Conservation (phyloP, 2,888 invertebrate genomes). For the Onthophagus sagittarius region DNA sequence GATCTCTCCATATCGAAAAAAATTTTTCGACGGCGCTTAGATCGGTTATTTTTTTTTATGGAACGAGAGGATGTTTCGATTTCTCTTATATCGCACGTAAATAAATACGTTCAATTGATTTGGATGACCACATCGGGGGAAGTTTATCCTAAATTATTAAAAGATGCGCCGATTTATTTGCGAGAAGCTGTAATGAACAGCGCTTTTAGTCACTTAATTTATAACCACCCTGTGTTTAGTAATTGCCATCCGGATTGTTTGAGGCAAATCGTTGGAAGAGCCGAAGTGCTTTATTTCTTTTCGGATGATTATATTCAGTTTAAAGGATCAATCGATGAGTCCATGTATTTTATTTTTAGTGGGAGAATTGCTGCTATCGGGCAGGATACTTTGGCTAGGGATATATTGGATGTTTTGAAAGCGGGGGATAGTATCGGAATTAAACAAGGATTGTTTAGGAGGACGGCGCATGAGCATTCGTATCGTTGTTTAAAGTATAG, state of each 20-base stretch:
- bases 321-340: slow-evolving; percentile 18
- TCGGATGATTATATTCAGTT: slow-evolving; percentile 21
- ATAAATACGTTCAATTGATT: slow-evolving; percentile 13
- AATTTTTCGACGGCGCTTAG: not conserved
- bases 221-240: slow-evolving; percentile 16
- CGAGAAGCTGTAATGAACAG: slow-evolving; percentile 18
- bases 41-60: slow-evolving; percentile 18
- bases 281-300: slow-evolving; percentile 15
- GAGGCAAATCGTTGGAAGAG: slow-evolving; percentile 18
- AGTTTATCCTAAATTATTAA: slow-evolving; percentile 10
- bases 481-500: slow-evolving; percentile 9
- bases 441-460: slow-evolving; percentile 15
- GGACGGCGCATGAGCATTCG: slow-evolving; percentile 17
- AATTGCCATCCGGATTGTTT: slow-evolving; percentile 21
- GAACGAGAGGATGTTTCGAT: slow-evolving; percentile 17
- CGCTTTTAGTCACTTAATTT: slow-evolving; percentile 17
- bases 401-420: slow-evolving; percentile 3
- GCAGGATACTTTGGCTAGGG: slow-evolving; percentile 15
- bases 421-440: slow-evolving; percentile 17
- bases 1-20: not conserved
- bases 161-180: slow-evolving; percentile 16
- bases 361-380: slow-evolving; percentile 16
- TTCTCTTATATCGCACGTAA: slow-evolving; percentile 15
- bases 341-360: slow-evolving; percentile 23
- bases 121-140: slow-evolving; percentile 17